Percentiles rank a stretch among this genome's conserved stretches.
These are phyloP conservation scores for Oryzias celebensis DNA, from an alignment of 2,113 vertebrate genomes.

Conservation along the genomic window DNA sequence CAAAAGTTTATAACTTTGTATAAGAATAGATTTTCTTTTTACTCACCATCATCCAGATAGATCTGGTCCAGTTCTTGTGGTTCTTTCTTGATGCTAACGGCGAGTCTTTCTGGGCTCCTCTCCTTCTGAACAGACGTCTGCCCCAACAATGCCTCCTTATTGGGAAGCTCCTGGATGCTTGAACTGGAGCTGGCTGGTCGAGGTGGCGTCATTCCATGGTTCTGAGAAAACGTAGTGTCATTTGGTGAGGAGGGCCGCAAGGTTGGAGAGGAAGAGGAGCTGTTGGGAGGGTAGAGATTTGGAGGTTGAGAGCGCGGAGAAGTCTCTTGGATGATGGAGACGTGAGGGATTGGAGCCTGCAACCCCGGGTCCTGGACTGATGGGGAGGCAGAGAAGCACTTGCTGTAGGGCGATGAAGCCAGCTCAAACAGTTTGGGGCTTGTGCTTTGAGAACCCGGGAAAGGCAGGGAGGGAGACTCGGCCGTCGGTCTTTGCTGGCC, in stretches of 20 bases:
- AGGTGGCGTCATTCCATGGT: conserved; percentile 35
- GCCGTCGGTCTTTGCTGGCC: conserved; percentile 79
- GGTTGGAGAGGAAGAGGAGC: conserved; percentile 79
- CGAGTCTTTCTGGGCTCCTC: conserved; percentile 79
- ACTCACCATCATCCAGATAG: conserved; percentile 97
- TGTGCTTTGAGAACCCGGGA: conserved; percentile 74
- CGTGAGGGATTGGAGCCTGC: conserved; percentile 72
- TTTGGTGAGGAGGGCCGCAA: conserved; percentile 71
- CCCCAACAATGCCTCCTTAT: conserved; percentile 66
- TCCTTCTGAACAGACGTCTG: conserved; percentile 82
- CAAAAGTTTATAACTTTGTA: not conserved
- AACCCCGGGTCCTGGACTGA: conserved; percentile 67
- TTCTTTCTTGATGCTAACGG: conserved; percentile 93
- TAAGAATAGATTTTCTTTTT: not conserved
- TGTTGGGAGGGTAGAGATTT: conserved; percentile 78
- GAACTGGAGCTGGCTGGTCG: conserved; percentile 55
- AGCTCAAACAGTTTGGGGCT: conserved; percentile 90
- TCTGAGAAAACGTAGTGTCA: conserved; percentile 48
- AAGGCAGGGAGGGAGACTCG: conserved; percentile 48
- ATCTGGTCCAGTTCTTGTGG: conserved; percentile 98
- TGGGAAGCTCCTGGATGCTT: conserved; percentile 32
- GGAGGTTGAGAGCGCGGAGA: conserved; percentile 82
- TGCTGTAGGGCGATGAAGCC: conserved; percentile 81
- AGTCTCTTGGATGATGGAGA: conserved; percentile 85
- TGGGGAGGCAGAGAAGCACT: conserved; percentile 77